Percentiles rank a stretch among this genome's conserved stretches.
These are phyloP conservation scores for Oscarella lobularis DNA, from an alignment of 37 sponge, comb jelly and placozoan genomes.

Conservation along the genomic window DNA sequence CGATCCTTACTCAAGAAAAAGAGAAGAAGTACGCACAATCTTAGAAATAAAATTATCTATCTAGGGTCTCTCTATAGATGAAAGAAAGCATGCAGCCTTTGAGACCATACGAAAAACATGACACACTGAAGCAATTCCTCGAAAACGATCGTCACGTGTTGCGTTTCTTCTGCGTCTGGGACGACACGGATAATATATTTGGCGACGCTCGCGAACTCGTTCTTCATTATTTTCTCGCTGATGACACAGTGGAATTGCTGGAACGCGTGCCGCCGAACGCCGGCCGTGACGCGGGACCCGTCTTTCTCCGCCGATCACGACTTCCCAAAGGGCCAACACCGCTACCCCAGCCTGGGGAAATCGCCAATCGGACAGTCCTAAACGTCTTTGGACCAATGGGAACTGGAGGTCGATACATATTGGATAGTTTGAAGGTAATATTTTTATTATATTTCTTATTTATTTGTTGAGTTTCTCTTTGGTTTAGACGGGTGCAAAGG, in stretches of 20 bases:
- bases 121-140: conserved; percentile 85
- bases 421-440: conserved; percentile 78
- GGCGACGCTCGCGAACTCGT: conserved; percentile 77
- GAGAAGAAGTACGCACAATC: conserved; percentile 27
- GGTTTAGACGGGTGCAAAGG: conserved; percentile 78
- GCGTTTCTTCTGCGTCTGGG: conserved; percentile 87
- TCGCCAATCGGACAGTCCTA: conserved; percentile 79
- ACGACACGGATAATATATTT: conserved; percentile 90
- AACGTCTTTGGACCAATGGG: conserved; percentile 97
- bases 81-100: conserved; percentile 86
- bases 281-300: conserved; percentile 82
- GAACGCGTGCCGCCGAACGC: conserved; percentile 80
- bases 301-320: conserved; percentile 60
- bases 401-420: conserved; percentile 83
- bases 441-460: no score
- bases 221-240: conserved; percentile 93
- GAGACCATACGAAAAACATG: conserved; percentile 83
- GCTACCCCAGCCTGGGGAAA: conserved; percentile 76
- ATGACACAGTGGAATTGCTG: conserved; percentile 85
- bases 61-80: conserved; percentile 35
- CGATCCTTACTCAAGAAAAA: conserved; percentile 65
- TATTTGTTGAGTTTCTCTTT: background rate
- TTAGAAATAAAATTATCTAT: background rate
- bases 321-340: conserved; percentile 59
- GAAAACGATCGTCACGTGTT: conserved; percentile 88